Conservation (phyloP, 2,113 vertebrate species). For the Polypterus bichir region DNA sequence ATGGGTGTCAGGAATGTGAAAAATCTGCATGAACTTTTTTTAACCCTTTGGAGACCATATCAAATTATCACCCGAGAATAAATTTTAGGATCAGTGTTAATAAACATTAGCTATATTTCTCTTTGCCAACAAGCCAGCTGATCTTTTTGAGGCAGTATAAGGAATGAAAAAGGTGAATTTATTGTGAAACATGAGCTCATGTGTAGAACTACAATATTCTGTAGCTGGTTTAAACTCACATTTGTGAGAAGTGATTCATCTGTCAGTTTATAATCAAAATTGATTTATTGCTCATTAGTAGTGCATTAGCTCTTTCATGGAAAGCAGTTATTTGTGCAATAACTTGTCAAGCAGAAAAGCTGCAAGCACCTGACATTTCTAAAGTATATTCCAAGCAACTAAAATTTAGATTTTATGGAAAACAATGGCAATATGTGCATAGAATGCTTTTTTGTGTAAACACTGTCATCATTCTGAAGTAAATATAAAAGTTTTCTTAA, state of each 20-base stretch:
- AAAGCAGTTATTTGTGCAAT: constrained; percentile 88
- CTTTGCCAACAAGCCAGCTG: too few species aligned
- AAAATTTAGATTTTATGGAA: constrained; percentile 42
- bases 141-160: too few species aligned
- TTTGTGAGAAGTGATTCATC: constrained; percentile 74
- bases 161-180: too few species aligned
- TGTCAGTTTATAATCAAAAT: constrained; percentile 99
- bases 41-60: not conserved
- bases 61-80: too few species aligned
- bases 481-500: too few species aligned
- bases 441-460: too few species aligned
- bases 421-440: too few species aligned
- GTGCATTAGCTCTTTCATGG: constrained; percentile 92
- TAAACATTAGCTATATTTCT: too few species aligned
- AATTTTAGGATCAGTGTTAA: too few species aligned
- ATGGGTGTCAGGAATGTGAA: constrained; percentile 31
- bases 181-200: too few species aligned
- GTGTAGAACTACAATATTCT: constrained; percentile 30
- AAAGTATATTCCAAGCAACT: constrained; percentile 68
- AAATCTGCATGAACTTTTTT: constrained; percentile 14
- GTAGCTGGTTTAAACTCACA: constrained; percentile 57
- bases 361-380: constrained; percentile 90
- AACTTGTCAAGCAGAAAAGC: constrained; percentile 75
- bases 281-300: constrained; percentile 99
- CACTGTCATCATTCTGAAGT: too few species aligned